Conservation (phyloP, 2,888 invertebrate genomes). For the Rhynchonema sp. region DNA sequence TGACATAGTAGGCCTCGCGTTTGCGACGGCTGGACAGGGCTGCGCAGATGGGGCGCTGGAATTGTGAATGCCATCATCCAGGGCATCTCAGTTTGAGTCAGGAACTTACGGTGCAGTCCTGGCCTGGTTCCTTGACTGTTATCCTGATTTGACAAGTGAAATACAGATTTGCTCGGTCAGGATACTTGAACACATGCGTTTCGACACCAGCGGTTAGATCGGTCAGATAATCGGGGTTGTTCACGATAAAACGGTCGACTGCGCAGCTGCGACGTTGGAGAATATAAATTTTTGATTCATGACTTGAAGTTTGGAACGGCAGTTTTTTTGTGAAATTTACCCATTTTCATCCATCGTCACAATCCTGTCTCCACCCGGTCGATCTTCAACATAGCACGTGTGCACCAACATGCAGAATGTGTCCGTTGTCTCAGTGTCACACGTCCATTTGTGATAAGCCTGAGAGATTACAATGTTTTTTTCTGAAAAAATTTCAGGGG, state of each 20-base stretch:
- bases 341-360: neutral
- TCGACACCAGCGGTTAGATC: conserved; percentile 6
- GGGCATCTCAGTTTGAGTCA: too few species aligned
- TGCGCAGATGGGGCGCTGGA: neutral
- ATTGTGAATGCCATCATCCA: neutral
- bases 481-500: too few species aligned
- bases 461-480: too few species aligned
- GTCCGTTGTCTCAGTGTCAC: conserved; percentile 1
- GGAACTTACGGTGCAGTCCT: neutral
- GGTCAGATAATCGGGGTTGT: conserved; percentile 6
- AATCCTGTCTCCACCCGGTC: neutral
- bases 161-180: neutral
- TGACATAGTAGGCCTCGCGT: neutral
- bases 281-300: too few species aligned
- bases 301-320: too few species aligned
- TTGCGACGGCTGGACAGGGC: neutral
- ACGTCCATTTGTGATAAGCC: neutral
- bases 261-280: conserved; percentile 6
- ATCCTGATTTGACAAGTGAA: neutral
- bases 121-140: neutral
- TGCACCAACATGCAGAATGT: conserved; percentile 1
- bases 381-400: neutral
- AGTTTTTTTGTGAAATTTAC: too few species aligned
- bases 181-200: conserved; percentile 1
- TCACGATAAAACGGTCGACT: conserved; percentile 3